These are phyloP conservation scores for Hyphantria cunea DNA, from an alignment of 1,140 invertebrate species.

Conservation along the genomic window DNA sequence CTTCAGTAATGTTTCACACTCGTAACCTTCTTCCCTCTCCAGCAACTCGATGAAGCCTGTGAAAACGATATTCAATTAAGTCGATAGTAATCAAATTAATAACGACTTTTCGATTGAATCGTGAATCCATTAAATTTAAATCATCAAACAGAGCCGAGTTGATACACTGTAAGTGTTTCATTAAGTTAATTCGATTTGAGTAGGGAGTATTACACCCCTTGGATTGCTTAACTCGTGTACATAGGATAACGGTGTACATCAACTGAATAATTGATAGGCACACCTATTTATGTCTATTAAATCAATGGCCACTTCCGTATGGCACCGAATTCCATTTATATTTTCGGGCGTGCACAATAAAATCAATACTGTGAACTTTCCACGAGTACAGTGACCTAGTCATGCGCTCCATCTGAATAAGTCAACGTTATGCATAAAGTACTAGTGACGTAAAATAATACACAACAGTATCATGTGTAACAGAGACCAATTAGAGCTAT, in stretches of 20 bases:
- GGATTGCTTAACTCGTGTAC: constrained; percentile 15
- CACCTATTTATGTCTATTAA: constrained; percentile 38
- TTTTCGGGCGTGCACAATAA: constrained; percentile 79
- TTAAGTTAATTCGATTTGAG: constrained; percentile 20
- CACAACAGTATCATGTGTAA: constrained; percentile 17
- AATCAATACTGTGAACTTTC: constrained; percentile 80
- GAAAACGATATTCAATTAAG: constrained; percentile 19
- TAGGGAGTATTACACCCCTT: constrained; percentile 12
- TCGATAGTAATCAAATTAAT: constrained; percentile 5
- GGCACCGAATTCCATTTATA: constrained; percentile 66
- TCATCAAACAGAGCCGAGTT: constrained; percentile 16
- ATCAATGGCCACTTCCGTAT: constrained; percentile 55
- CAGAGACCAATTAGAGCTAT: constrained; percentile 38
- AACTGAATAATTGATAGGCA: constrained; percentile 17
- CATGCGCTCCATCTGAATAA: constrained; percentile 57
- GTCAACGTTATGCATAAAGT: constrained; percentile 65
- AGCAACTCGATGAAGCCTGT: constrained; percentile 41
- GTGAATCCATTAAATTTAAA: constrained; percentile 22
- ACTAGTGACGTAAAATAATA: constrained; percentile 54
- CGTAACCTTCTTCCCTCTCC: constrained; percentile 31
- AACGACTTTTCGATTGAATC: constrained; percentile 11
- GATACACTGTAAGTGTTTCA: constrained; percentile 14
- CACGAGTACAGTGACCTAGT: constrained; percentile 75
- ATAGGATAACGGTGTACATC: constrained; percentile 7
- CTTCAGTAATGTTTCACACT: constrained; percentile 40